These are phyloP conservation scores for Drosophila prolongata DNA, from an alignment of 2,888 invertebrate species.

Conservation along the genomic window DNA sequence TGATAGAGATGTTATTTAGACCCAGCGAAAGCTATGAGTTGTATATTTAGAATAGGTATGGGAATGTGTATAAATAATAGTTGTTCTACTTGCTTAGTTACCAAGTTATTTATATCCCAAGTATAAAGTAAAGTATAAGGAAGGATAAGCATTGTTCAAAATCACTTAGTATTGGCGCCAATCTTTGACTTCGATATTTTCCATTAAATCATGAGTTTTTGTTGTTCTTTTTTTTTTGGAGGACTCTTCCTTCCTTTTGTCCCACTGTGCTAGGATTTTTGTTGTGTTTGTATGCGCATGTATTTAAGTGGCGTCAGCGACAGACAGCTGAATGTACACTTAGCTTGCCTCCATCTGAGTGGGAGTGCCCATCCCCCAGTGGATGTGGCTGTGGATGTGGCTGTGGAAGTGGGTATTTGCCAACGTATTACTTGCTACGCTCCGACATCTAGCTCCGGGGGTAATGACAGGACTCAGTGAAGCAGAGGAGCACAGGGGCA, in stretches of 20 bases:
- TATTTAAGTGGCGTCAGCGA: conserved; percentile 55
- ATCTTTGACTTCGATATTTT: neutral
- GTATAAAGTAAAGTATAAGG: too few relatives aligned
- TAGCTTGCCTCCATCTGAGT: conserved; percentile 40
- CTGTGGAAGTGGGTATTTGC: conserved; percentile 37
- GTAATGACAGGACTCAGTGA: conserved; percentile 46
- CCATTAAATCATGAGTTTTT: neutral
- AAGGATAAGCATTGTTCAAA: too few relatives aligned
- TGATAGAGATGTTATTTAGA: conserved; percentile 1
- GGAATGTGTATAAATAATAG: too few relatives aligned
- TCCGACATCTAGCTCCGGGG: conserved; percentile 45
- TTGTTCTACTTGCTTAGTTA: too few relatives aligned
- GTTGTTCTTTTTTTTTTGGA: neutral
- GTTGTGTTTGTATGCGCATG: conserved; percentile 43
- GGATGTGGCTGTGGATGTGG: conserved; percentile 5
- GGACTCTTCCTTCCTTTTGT: neutral
- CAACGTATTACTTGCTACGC: conserved; percentile 51
- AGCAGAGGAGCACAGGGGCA: conserved; percentile 33
- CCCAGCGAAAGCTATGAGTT: neutral
- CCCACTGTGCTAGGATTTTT: conserved; percentile 37
- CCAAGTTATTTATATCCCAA: too few relatives aligned
- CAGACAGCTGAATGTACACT: conserved; percentile 57
- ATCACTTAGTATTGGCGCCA: too few relatives aligned
- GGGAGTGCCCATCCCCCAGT: neutral
- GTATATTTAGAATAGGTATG: too few relatives aligned